phyloP scores from a whole-genome alignment of 2,888 invertebrate genomes.

The Entomobrya multifasciata region DNA sequence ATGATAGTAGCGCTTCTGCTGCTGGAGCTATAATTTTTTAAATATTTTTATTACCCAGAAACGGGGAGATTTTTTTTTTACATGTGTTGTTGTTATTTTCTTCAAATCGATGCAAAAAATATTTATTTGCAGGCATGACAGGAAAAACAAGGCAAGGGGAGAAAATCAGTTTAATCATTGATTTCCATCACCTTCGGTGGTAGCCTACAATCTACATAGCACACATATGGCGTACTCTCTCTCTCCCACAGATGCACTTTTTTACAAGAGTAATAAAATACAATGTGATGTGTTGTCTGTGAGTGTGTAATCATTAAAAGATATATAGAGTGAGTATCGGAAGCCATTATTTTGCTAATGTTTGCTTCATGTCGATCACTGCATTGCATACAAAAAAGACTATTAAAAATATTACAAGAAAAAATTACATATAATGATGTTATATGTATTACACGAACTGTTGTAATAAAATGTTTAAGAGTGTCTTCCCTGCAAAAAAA shows the following conservation, averaged over 20 bases:
- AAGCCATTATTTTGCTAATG: conserved; percentile 68
- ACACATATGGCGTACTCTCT: background rate
- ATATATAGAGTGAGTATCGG: conserved; percentile 54
- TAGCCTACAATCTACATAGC: background rate
- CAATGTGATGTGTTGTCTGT: background rate
- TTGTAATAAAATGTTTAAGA: no score
- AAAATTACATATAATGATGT: no score
- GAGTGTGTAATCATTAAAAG: conserved; percentile 52
- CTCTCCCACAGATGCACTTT: conserved; percentile 33
- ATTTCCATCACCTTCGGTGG: conserved; percentile 17
- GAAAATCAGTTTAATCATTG: conserved; percentile 18
- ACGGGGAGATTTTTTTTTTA: background rate
- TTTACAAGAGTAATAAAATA: conserved; percentile 11
- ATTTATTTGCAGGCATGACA: no score
- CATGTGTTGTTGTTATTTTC: conserved; percentile 23
- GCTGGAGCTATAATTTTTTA: no score
- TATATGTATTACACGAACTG: no score
- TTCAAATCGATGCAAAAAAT: conserved; percentile 15
- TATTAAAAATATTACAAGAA: conserved; percentile 56
- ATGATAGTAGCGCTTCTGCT: no score
- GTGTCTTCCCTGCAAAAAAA: no score
- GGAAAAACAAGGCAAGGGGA: no score
- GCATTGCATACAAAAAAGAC: conserved; percentile 50
- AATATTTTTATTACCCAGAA: no score
- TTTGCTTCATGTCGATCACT: conserved; percentile 43